Percentiles rank a stretch among this genome's conserved stretches.
These are phyloP conservation scores for Parasteatoda tepidariorum DNA, from an alignment of 1,140 invertebrate genomes.

Conservation along the genomic window DNA sequence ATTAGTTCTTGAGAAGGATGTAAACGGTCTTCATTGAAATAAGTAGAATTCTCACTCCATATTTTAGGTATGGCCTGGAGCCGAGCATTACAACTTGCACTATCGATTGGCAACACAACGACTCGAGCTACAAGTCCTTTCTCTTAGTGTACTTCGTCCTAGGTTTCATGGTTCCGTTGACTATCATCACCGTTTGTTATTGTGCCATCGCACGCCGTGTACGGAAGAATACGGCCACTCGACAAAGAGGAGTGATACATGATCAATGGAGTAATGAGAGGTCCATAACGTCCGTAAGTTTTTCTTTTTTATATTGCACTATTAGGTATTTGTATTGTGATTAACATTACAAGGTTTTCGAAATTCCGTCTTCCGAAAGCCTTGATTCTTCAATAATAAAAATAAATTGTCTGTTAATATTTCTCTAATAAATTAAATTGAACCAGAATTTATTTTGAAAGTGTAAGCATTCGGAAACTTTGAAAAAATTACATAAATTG, in stretches of 20 bases:
- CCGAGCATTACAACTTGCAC: constrained; percentile 62
- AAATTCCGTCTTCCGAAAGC: no score
- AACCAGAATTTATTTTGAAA: no score
- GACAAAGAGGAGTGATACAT: constrained; percentile 7
- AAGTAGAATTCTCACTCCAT: no score
- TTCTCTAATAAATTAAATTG: no score
- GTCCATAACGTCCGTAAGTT: constrained; percentile 58
- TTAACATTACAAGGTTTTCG: no score
- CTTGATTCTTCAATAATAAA: no score
- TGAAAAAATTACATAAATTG: no score
- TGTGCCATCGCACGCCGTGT: constrained; percentile 12
- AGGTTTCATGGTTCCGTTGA: constrained; percentile 56
- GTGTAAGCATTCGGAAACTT: no score
- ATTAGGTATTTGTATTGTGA: no score
- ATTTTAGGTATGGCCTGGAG: constrained; percentile 59
- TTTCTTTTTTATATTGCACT: neutral
- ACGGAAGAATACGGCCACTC: neutral
- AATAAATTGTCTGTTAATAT: no score
- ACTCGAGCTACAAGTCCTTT: constrained; percentile 61
- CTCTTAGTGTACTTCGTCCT: constrained; percentile 61
- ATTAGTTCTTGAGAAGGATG: no score
- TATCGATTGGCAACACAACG: constrained; percentile 63
- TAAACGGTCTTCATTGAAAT: no score
- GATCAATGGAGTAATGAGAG: constrained; percentile 58
- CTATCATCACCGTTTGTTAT: constrained; percentile 49